Percentiles rank a stretch among this genome's conserved stretches.
Evolutionary conservation across 92 coral and sea anemone species (phyloP).

Genomic region (Isaurus tuberculatus): DNA sequence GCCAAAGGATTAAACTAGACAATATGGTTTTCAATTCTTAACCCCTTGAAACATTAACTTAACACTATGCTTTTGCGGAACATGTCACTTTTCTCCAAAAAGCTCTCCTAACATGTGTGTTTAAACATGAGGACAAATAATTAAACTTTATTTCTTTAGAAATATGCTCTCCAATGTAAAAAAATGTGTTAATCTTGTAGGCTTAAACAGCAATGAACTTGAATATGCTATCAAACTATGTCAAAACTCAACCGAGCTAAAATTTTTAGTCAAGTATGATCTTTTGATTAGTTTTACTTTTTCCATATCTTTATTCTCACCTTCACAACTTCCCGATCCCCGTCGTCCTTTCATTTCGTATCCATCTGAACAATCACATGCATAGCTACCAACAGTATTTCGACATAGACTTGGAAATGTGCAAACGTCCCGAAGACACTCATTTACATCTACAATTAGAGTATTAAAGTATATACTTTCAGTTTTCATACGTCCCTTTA

Average conservation of each 20-base stretch:
- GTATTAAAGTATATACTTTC: not conserved
- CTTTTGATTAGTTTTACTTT: too few relatives aligned
- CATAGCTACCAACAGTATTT: conserved; percentile 94
- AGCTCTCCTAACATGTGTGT: too few relatives aligned
- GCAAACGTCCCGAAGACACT: conserved; percentile 86
- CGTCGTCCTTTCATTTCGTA: conserved; percentile 81
- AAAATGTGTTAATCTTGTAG: not conserved
- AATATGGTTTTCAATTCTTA: too few relatives aligned
- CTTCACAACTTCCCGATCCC: conserved; percentile 80
- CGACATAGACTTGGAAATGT: conserved; percentile 96
- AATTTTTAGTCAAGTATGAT: too few relatives aligned
- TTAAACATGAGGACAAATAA: too few relatives aligned
- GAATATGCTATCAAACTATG: too few relatives aligned
- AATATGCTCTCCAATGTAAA: not conserved
- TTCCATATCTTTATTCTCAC: too few relatives aligned
- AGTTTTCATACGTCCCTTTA: not conserved
- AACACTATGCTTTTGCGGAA: too few relatives aligned
- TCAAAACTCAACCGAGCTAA: too few relatives aligned
- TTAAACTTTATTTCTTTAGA: not conserved
- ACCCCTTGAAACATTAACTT: too few relatives aligned
- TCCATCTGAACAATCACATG: conserved; percentile 96
- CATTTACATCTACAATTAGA: conserved; percentile 82
- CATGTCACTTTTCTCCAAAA: too few relatives aligned
- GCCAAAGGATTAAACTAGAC: too few relatives aligned
- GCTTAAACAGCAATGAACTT: not conserved